These are phyloP conservation scores for Nyctibius bracteatus DNA, from an alignment of 2,113 vertebrate species.

Conservation along the genomic window DNA sequence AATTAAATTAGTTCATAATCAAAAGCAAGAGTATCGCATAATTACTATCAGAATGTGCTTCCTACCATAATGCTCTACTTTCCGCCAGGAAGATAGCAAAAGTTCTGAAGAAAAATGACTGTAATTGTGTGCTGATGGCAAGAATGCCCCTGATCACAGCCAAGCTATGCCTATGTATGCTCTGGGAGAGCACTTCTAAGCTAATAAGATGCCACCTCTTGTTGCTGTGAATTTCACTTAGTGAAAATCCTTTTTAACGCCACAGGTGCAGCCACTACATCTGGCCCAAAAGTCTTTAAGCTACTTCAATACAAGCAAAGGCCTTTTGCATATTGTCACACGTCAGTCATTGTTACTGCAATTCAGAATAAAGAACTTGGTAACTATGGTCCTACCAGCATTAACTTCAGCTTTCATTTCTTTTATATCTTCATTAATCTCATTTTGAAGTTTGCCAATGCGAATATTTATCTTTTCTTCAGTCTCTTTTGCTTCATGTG, in stretches of 20 bases:
- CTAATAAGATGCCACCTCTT: not conserved
- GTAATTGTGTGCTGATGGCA: not conserved
- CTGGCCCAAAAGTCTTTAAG: not conserved
- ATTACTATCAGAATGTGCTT: not conserved
- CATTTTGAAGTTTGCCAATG: conserved; percentile 71
- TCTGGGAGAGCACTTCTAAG: not conserved
- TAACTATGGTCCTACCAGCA: conserved; percentile 65
- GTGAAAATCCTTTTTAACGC: not conserved
- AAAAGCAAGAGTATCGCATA: not conserved
- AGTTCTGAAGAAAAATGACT: not conserved
- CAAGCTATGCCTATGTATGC: not conserved
- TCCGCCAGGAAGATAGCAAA: not conserved
- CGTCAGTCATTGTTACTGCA: not conserved
- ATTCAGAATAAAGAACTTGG: not conserved
- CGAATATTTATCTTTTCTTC: conserved; percentile 73
- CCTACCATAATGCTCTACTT: not conserved
- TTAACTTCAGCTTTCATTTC: conserved; percentile 78
- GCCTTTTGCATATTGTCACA: not conserved
- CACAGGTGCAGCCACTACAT: not conserved
- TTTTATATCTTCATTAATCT: conserved; percentile 75
- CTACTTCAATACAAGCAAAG: not conserved
- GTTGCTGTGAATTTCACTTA: not conserved
- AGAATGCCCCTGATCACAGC: fast-evolving
- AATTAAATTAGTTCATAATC: not conserved
- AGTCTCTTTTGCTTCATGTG: conserved; percentile 50